phyloP scores from a whole-genome alignment of 2,888 invertebrate species.

The Lasioglossum villosulum region DNA sequence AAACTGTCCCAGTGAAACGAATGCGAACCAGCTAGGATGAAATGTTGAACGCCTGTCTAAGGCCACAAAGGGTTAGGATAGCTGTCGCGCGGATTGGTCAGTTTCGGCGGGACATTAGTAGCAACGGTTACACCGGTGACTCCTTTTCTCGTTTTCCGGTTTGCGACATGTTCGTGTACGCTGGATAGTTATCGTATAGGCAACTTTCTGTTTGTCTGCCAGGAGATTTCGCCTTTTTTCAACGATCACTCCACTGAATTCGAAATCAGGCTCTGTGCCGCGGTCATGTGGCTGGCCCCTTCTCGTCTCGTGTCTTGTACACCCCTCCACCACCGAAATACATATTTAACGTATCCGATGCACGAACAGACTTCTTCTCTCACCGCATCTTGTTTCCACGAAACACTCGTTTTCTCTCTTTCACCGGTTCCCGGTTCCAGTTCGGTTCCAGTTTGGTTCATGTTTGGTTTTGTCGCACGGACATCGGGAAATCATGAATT shows the following conservation, averaged over 20 bases:
- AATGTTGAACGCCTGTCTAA: not conserved
- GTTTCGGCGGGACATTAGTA: constrained; percentile 25
- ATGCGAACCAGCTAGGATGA: too few relatives aligned
- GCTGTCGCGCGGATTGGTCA: not conserved
- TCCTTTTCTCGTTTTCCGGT: constrained; percentile 47
- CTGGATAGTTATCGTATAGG: constrained; percentile 58
- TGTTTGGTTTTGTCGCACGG: not conserved
- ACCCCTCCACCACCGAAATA: constrained; percentile 30
- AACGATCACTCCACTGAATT: constrained; percentile 74
- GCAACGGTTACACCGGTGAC: constrained; percentile 25
- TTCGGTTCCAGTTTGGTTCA: not conserved
- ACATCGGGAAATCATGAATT: constrained; percentile 22
- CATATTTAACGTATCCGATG: constrained; percentile 65
- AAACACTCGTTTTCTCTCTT: not conserved
- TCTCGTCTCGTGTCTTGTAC: not conserved
- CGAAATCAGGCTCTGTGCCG: constrained; percentile 66
- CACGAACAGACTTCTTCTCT: constrained; percentile 21
- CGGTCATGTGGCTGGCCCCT: constrained; percentile 25
- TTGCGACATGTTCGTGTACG: constrained; percentile 34
- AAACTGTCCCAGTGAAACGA: too few relatives aligned
- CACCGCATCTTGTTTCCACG: not conserved
- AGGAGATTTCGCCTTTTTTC: constrained; percentile 71
- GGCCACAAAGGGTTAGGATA: not conserved
- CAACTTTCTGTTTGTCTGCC: constrained; percentile 72
- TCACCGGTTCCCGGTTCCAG: not conserved